Base-by-base conservation (phyloP, 2,113 vertebrate genomes). In the Glaucidium brasilianum region DNA sequence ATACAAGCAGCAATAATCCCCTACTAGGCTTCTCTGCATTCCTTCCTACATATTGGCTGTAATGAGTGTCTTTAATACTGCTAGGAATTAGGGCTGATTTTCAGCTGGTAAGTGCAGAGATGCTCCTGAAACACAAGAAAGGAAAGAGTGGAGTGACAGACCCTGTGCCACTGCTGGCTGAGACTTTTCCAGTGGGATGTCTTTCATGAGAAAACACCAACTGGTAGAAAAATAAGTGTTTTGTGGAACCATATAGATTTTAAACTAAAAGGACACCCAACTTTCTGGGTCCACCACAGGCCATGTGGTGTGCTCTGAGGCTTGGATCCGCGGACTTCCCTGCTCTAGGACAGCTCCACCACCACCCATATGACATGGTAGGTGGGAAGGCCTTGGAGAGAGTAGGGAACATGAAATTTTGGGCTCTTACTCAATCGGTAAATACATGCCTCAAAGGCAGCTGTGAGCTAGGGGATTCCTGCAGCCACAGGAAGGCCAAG, bases 161-260 rank as follows among this genome's bases (percentile, higher is more conserved):
- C 13, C 37, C 6, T 0, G 1, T 32, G 35, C 29, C 23, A 67
- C 55, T 0, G 2, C 41, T 75, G 37, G 25, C 50, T 5, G 6
- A 74, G 56, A 53, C 25, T 75, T 88, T 64, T 41, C 68, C 50
- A 30, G 3, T 21, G 22, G 41, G 56, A 25, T 18, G 26, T 20
- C 47, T 72, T 76, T 66, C 58, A 37, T 39, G 23, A 80, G 39
- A 67, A 87, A 85, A 89, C 23, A 75, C 9, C 8, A 69, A n/a
- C 35, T n/a, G 5, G 9, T 29, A 52, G 52, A 39, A 86, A 72
- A 55, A 50, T 2, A 52, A 59, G 18, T 1, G 14, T 43, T 73
- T 41, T 53, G 37, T 32, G 41, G 58, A 76, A 85, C 20, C 17
- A 26, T 5, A 39, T 3, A 21, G n/a, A 34, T 85, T 75, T 88